Percentiles rank a stretch among this genome's conserved stretches.
phyloP scores from a whole-genome alignment of 2,888 invertebrate genomes.

The Rhimphoctona megacephalus region DNA sequence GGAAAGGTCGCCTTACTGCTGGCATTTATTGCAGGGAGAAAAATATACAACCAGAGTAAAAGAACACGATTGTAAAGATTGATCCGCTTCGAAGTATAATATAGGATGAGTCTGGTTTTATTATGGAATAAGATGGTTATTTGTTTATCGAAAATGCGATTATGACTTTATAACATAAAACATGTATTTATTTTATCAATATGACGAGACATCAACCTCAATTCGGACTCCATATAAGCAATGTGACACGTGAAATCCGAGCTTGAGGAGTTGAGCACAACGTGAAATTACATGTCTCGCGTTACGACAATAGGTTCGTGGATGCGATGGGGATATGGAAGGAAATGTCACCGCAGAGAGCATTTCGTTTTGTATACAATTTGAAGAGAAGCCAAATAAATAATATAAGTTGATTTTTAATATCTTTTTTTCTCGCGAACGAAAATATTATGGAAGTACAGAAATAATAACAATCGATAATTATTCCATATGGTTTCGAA shows the following conservation, averaged over 20 bases:
- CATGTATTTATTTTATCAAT: not conserved
- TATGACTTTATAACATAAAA: not conserved
- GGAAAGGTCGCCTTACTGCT: not conserved
- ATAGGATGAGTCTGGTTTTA: not conserved
- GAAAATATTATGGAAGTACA: not conserved
- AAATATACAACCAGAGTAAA: not conserved
- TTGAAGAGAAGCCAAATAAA: not conserved
- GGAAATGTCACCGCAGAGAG: not conserved
- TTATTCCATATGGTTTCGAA: not conserved
- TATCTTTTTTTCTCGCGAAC: not conserved
- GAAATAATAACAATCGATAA: not conserved
- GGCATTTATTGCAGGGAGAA: not conserved
- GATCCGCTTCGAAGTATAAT: not conserved
- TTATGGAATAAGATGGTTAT: not conserved
- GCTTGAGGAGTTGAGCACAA: constrained; percentile 18
- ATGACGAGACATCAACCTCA: not conserved
- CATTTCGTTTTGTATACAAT: not conserved
- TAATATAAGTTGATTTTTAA: not conserved
- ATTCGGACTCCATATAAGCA: not conserved
- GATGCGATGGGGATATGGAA: not conserved
- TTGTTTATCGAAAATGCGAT: not conserved
- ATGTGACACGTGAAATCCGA: constrained; percentile 33
- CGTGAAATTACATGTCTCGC: constrained; percentile 25
- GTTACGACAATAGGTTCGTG: not conserved
- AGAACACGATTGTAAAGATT: not conserved